These are phyloP conservation scores for Lepus americanus DNA, from an alignment of 2,113 vertebrate genomes.

Conservation along the genomic window DNA sequence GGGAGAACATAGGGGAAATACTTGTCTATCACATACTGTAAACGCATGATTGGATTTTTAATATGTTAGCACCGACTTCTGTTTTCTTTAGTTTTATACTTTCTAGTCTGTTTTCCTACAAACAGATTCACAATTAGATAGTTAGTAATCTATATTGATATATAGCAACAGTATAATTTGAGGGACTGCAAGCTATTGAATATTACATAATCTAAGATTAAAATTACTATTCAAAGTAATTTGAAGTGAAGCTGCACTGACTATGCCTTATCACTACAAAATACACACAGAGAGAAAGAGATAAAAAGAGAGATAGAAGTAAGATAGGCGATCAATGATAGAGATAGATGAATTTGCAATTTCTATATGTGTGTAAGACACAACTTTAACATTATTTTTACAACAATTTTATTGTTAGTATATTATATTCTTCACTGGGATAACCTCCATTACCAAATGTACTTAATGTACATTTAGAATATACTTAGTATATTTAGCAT, in stretches of 20 bases:
- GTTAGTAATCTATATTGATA: background rate
- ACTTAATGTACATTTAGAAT: slow-evolving; percentile 38
- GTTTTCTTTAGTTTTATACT: slow-evolving; percentile 50
- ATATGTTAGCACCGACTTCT: background rate
- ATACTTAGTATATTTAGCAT: background rate
- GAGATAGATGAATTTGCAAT: background rate
- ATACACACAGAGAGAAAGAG: background rate
- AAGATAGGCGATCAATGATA: no score
- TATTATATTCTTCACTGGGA: slow-evolving; percentile 2
- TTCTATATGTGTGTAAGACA: background rate
- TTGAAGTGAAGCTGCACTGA: background rate
- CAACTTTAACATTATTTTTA: background rate
- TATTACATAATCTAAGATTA: background rate
- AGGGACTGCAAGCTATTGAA: background rate
- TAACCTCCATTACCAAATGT: slow-evolving; percentile 57
- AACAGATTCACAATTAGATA: background rate
- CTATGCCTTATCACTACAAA: background rate
- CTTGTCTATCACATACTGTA: background rate
- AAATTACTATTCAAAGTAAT: background rate
- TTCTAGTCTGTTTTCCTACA: background rate
- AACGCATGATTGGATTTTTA: background rate
- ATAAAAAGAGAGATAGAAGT: background rate
- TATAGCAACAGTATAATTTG: slow-evolving; percentile 33
- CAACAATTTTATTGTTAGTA: background rate
- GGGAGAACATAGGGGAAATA: background rate